Evolutionary conservation across 2,113 vertebrate genomes (phyloP).

Genomic region (Sporophila hypoxantha): DNA sequence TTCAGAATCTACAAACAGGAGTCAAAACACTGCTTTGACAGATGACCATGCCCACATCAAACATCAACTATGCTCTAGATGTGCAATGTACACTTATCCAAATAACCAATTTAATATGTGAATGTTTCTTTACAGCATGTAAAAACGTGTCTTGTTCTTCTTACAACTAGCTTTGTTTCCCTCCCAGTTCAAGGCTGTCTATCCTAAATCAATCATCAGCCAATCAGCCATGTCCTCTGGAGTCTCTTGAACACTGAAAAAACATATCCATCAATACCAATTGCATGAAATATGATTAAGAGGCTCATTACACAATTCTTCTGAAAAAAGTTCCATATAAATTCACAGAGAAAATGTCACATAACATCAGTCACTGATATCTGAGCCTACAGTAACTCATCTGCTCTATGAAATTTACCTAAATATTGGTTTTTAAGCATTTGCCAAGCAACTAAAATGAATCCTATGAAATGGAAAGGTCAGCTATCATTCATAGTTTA

Average conservation of each 20-base stretch:
- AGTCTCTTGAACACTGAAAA: constrained; percentile 4
- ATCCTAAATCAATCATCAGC: constrained; percentile 10
- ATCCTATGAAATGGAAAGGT: constrained; percentile 2
- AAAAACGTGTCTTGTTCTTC: not conserved
- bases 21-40: not conserved
- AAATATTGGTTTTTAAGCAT: constrained; percentile 4
- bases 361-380: constrained; percentile 22
- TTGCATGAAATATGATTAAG: constrained; percentile 19
- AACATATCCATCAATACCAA: constrained; percentile 36
- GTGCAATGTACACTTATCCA: not conserved
- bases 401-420: not conserved
- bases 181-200: not conserved
- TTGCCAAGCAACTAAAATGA: not conserved
- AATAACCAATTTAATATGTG: not conserved
- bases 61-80: not conserved
- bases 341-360: constrained; percentile 33
- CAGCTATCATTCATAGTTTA: not conserved
- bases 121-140: not conserved
- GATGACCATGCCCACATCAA: not conserved
- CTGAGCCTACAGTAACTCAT: not conserved
- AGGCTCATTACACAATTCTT: constrained; percentile 13
- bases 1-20: not conserved
- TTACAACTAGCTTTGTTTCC: not conserved
- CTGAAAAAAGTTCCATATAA: constrained; percentile 18
- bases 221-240: not conserved